Evolutionary conservation across 2,888 invertebrate genomes (phyloP).

Genomic region (Augochlorella aurata): DNA sequence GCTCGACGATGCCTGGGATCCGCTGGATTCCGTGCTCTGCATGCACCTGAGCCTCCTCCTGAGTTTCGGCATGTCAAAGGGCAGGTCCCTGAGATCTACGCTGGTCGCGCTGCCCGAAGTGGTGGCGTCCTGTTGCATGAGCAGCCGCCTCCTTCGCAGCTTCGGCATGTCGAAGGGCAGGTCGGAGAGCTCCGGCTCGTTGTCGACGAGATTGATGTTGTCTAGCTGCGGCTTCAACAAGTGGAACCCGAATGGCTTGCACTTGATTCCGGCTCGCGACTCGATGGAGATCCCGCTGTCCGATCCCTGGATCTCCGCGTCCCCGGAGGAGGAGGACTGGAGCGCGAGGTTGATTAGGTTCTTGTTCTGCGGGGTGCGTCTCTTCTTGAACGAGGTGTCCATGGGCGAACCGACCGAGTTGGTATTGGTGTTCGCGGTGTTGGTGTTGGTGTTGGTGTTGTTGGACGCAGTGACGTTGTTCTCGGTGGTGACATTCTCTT

Average conservation of each 20-base stretch:
- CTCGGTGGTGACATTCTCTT: constrained; percentile 84
- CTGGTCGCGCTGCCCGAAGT: constrained; percentile 89
- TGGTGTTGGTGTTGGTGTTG: constrained; percentile 82
- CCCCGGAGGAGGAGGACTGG: constrained; percentile 86
- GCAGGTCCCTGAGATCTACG: constrained; percentile 91
- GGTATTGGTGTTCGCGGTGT: constrained; percentile 71
- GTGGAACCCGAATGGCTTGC: constrained; percentile 85
- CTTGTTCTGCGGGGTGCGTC: constrained; percentile 89
- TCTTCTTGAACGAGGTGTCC: constrained; percentile 83
- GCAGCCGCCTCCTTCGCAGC: constrained; percentile 87
- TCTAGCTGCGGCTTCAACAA: constrained; percentile 84
- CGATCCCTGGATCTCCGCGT: constrained; percentile 91
- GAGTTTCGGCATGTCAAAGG: constrained; percentile 96
- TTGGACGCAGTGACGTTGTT: constrained; percentile 73
- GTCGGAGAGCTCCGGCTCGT: constrained; percentile 88
- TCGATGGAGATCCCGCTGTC: constrained; percentile 95
- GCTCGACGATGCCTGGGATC: constrained; percentile 91
- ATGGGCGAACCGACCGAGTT: constrained; percentile 74
- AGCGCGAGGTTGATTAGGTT: constrained; percentile 88
- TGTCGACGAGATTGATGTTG: constrained; percentile 77
- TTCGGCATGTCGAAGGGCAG: constrained; percentile 96
- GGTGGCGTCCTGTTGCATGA: constrained; percentile 86
- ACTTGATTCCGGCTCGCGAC: constrained; percentile 90
- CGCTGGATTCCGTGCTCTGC: constrained; percentile 87
- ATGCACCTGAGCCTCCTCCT: constrained; percentile 87